Evolutionary conservation across 2,113 vertebrate species (phyloP).

Genomic region (Pungitius pungitius): DNA sequence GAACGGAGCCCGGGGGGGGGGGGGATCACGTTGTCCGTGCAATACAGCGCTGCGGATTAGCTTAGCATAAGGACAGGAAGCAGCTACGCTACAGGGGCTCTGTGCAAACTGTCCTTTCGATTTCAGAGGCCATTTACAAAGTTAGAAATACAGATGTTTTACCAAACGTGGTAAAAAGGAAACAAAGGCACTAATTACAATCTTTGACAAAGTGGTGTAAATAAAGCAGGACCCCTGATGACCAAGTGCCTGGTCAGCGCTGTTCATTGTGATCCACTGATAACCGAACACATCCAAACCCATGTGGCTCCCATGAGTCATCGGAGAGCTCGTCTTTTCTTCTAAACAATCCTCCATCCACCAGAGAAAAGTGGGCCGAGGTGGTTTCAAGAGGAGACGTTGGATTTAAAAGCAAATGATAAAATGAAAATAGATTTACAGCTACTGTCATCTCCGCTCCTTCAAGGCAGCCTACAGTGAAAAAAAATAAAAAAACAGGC

Average conservation of each 20-base stretch:
- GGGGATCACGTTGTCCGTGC: background rate
- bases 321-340: background rate
- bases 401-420: background rate
- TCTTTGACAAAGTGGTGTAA: background rate
- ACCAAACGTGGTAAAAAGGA: too few species aligned
- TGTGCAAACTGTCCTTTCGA: background rate
- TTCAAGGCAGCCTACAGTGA: background rate
- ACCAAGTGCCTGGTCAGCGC: too few species aligned
- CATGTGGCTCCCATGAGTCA: background rate
- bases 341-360: background rate
- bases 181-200: background rate
- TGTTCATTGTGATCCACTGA: too few species aligned
- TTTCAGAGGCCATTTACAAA: background rate
- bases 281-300: background rate
- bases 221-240: too few species aligned
- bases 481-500: background rate
- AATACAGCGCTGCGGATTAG: background rate
- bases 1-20: background rate
- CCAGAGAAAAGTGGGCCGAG: background rate
- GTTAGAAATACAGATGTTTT: background rate
- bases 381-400: background rate
- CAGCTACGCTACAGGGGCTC: background rate
- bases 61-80: background rate
- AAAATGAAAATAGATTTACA: background rate
- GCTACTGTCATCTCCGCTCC: background rate